Conservation (phyloP, 1,140 invertebrate genomes). For the Drosophila gunungcola region DNA sequence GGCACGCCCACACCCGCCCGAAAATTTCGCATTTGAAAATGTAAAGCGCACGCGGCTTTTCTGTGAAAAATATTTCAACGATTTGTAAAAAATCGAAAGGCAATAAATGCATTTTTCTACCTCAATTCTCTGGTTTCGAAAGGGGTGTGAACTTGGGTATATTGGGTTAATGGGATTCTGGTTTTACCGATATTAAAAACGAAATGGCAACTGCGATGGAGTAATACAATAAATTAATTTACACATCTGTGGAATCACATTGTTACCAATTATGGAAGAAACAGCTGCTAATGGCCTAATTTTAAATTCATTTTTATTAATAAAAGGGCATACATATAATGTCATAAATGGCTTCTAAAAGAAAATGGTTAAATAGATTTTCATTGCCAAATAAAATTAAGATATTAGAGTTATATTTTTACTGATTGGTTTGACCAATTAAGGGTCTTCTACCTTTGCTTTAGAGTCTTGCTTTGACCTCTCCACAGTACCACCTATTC, state of each 20-base stretch:
- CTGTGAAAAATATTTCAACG: slow-evolving; percentile 74
- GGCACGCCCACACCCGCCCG: slow-evolving; percentile 40
- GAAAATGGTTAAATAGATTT: no score
- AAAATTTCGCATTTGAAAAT: slow-evolving; percentile 57
- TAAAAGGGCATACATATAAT: no score
- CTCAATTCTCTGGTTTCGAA: slow-evolving; percentile 19
- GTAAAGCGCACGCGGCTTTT: slow-evolving; percentile 73
- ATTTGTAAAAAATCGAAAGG: slow-evolving; percentile 77
- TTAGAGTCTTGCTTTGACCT: no score
- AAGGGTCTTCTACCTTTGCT: no score
- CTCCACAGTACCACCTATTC: slow-evolving; percentile 6
- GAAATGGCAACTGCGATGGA: neutral
- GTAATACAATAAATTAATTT: neutral
- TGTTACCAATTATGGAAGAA: neutral
- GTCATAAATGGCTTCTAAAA: no score
- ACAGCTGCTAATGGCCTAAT: neutral
- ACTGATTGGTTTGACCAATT: no score
- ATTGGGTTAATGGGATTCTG: neutral
- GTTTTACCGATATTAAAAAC: neutral
- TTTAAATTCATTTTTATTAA: neutral
- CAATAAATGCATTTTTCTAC: slow-evolving; percentile 57
- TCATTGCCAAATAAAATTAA: no score
- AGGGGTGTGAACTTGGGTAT: slow-evolving; percentile 11
- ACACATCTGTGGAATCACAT: neutral
- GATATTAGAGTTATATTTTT: no score